Percentiles rank a stretch among this genome's conserved stretches.
Conservation (phyloP, 2,888 invertebrate genomes). For the Drosophila limbata region DNA sequence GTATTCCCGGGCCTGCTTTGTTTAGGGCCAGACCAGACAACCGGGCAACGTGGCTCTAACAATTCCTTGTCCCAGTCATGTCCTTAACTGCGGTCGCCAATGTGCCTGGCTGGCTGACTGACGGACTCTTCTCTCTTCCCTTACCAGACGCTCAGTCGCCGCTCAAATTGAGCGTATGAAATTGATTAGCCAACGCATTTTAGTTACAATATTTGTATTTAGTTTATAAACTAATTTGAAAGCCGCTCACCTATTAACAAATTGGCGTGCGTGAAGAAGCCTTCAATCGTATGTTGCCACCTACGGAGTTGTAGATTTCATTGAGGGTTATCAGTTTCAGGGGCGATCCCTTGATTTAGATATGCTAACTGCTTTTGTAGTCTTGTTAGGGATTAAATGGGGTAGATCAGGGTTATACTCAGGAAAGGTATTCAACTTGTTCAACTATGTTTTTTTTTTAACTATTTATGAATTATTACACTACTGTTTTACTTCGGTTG, state of each 20-base stretch:
- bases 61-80: constrained; percentile 23
- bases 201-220: constrained; percentile 71
- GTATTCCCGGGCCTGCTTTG: constrained; percentile 45
- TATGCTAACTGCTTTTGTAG: constrained; percentile 14
- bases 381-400: not conserved
- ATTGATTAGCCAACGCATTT: constrained; percentile 78
- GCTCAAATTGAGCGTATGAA: constrained; percentile 75
- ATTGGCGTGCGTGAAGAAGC: constrained; percentile 56
- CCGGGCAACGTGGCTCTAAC: constrained; percentile 47
- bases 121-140: constrained; percentile 2
- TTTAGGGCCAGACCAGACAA: constrained; percentile 48
- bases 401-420: not conserved
- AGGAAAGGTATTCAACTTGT: not conserved
- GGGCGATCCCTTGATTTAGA: constrained; percentile 11
- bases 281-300: constrained; percentile 41
- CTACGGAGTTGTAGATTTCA: constrained; percentile 48
- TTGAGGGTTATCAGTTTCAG: constrained; percentile 32
- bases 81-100: constrained; percentile 75
- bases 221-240: constrained; percentile 73
- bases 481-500: not conserved
- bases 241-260: constrained; percentile 51
- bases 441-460: not conserved
- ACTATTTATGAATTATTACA: not conserved
- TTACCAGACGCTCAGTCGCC: constrained; percentile 73
- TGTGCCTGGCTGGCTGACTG: constrained; percentile 49